Conservation (phyloP, 2,113 vertebrate species). For the Fukomys damarensis region DNA sequence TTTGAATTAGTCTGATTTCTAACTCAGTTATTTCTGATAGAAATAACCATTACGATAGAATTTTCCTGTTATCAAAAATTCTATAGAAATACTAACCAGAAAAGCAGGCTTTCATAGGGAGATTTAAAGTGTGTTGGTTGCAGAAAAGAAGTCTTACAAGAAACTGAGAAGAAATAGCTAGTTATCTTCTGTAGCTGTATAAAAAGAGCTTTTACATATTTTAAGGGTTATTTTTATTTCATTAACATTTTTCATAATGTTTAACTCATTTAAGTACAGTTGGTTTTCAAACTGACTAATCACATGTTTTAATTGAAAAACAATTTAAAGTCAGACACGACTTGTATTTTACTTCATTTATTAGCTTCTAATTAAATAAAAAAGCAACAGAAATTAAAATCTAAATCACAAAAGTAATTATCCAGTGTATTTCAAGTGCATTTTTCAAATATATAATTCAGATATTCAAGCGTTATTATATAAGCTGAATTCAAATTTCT, state of each 20-base stretch:
- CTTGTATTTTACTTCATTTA: conserved; percentile 95
- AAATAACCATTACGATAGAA: background rate
- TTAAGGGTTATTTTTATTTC: conserved; percentile 57
- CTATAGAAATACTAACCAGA: conserved; percentile 37
- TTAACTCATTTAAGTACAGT: conserved; percentile 64
- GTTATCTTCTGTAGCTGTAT: conserved; percentile 51
- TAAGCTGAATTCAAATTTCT: conserved; percentile 94
- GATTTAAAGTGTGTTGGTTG: conserved; percentile 62
- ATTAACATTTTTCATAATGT: conserved; percentile 53
- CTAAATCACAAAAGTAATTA: conserved; percentile 98
- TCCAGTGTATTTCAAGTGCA: conserved; percentile 99
- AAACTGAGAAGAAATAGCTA: conserved; percentile 69
- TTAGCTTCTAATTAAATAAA: conserved; percentile 99
- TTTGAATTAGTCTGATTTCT: conserved; percentile 53
- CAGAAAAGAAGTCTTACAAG: conserved; percentile 66
- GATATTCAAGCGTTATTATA: conserved; percentile 95
- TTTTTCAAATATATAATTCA: conserved; percentile 97
- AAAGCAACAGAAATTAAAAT: conserved; percentile 96
- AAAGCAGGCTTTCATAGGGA: conserved; percentile 54
- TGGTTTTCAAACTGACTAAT: conserved; percentile 50
- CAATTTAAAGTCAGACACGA: conserved; percentile 87
- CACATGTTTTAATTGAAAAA: conserved; percentile 72
- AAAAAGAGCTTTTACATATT: conserved; percentile 38
- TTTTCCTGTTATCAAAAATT: conserved; percentile 43
- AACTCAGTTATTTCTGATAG: background rate